Base-by-base conservation (phyloP, 2,888 invertebrate species). In the Ernsta delagoae region DNA sequence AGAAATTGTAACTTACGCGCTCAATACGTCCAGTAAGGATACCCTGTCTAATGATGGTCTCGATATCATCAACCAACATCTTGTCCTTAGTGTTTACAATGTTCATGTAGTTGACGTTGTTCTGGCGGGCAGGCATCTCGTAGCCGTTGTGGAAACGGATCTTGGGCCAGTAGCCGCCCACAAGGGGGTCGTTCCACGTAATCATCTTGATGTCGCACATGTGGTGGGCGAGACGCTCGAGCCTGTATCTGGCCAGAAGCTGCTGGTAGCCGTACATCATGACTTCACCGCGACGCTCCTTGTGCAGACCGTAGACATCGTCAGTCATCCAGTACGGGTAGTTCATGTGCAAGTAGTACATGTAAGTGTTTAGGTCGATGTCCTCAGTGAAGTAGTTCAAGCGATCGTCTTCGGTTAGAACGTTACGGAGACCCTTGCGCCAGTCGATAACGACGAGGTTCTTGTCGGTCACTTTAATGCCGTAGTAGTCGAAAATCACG, bases 381-480 rank as follows among this genome's bases (percentile, higher is more conserved):
- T 97, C 97, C 83, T 97, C 97, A 24, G 95, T 95, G 91, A 96
- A 97, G 87, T 97, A 97, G 59, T 94, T 90, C 71, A 97, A 78
- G 34, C 90, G 88, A 79, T 96, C 95, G 67, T 96, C 95, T 60
- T 94, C 90, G 77, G 95, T 93, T 50, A 95, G 73, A 39, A 94
- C 87, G 73, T 94, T 90, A 73, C 95, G 94, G 70, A 94, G 86
- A 59, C 95, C 95, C 74, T 96, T 95, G 82, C 96, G 96, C 93
- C 96, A 96, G 70, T 96, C 94, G 71, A 95, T 94, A 73, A 96
- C 94, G 43, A 95, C 93, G 65, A 95, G 88, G 74, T 94, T 93
- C 79, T 94, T 94, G 76, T 94, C 92, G 72, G 93, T 93, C 48
- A 91, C 86, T 63, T 74, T 78, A 75, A 92, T 94, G 70, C 91